A percentile compares a stretch with the other conserved stretches of the same genome.
Conservation (phyloP, 2,113 vertebrate species). For the Channa maculata region DNA sequence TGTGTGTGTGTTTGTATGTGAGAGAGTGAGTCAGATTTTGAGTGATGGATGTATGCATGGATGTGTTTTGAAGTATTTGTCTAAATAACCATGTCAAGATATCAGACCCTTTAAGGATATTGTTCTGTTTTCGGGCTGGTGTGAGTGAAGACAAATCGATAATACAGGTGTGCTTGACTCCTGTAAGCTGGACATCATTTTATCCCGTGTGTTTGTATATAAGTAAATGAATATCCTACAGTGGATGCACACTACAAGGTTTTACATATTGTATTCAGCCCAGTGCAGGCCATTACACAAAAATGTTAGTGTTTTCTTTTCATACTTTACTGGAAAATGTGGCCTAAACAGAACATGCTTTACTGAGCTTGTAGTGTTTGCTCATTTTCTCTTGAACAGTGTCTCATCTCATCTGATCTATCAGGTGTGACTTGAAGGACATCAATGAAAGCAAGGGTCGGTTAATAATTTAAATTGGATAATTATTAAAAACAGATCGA, state of each 20-base stretch:
- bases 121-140: conserved; percentile 22
- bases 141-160: conserved; percentile 11
- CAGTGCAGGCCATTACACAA: neutral
- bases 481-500: conserved; percentile 65
- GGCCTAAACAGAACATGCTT: conserved; percentile 31
- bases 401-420: neutral
- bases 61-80: conserved; percentile 44
- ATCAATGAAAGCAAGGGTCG: conserved; percentile 29
- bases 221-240: conserved; percentile 42
- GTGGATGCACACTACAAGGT: conserved; percentile 34
- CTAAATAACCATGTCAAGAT: conserved; percentile 39
- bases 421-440: conserved; percentile 19
- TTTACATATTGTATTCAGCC: conserved; percentile 14
- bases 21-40: too few species aligned
- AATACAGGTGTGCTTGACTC: conserved; percentile 9
- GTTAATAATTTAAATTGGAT: conserved; percentile 66
- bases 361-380: conserved; percentile 35
- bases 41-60: conserved; percentile 37
- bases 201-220: conserved; percentile 13
- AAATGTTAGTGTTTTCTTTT: conserved; percentile 31
- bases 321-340: conserved; percentile 38
- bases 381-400: conserved; percentile 32
- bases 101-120: conserved; percentile 71
- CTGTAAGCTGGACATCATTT: conserved; percentile 36
- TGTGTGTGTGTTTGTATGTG: conserved; percentile 4